Evolutionary conservation across 2,888 invertebrate species (phyloP), one percentile per base, ranked within the genome.

Genomic region (Steromphala cineraria): DNA sequence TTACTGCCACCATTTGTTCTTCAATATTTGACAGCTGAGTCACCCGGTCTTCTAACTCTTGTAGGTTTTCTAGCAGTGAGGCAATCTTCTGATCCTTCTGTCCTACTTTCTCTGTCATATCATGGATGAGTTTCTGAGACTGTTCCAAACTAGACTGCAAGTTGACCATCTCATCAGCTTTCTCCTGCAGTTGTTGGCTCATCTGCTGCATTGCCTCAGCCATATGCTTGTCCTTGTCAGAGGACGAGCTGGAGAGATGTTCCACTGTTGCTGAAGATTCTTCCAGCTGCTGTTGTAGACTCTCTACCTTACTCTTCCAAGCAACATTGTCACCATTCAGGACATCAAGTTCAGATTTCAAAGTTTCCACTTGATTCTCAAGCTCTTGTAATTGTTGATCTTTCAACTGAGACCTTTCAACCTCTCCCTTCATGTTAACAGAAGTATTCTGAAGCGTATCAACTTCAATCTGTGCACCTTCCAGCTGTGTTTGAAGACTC

Each of bases 21-120:
- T 84, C 85, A 2, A 78, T 74, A 36, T 82, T 80, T 75, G 81
- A 80, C 7, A 90, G 76, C 80, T 86, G 87, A 15, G 87, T 80
- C 7, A 90, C 71, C 31, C 87, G 82, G 76, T 88, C 89, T 80
- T 91, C 90, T 86, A 90, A 87, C 82, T 91, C 91, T 67, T 90
- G 90, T 86, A 90, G 84, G 78, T 90, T 89, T 74, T 89, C 90
- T 36, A 91, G 24, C 76, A 90, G 81, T 1, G 86, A 90, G 13
- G 81, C 75, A 24, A 91, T 87, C 76, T 90, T 91, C 67, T 86
- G 84, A 78, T 90, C 89, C 79, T 90, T 90, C 52, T 84, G 80
- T 53, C 83, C 62, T 8, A 85, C n/a, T 17, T 76, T 82, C 13
- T 78, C 67, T 17, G 80, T 78, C 55, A 80, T 46, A 28, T 78